A percentile compares a stretch with the other conserved stretches of the same genome.
Evolutionary conservation across 2,113 vertebrate species (phyloP).

Genomic region (Canis aureus): DNA sequence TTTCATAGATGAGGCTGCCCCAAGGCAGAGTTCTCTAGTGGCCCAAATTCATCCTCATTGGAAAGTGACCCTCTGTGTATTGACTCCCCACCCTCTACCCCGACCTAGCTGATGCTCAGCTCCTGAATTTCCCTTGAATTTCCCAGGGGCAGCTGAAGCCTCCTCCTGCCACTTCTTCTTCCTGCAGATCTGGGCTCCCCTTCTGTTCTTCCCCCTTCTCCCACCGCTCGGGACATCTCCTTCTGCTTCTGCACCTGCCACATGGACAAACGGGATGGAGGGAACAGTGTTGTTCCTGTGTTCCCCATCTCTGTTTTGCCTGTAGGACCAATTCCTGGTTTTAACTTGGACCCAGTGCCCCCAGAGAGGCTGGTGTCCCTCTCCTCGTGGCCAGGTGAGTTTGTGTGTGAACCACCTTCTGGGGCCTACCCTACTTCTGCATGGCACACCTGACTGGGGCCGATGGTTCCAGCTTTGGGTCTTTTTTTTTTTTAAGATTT

Average conservation of each 20-base stretch:
- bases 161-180: neutral
- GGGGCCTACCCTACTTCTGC: neutral
- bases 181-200: neutral
- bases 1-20: neutral
- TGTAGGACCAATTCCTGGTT: neutral
- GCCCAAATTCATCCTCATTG: neutral
- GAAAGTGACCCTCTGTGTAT: neutral
- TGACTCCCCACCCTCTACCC: too few species aligned
- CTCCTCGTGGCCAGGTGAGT: neutral
- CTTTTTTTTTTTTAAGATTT: too few species aligned
- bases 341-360: neutral
- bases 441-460: neutral
- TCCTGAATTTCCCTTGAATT: neutral
- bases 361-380: neutral
- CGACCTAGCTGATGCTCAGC: neutral
- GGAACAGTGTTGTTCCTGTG: neutral
- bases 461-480: neutral
- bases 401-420: neutral
- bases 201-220: neutral
- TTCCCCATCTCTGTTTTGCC: neutral
- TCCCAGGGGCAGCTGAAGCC: fast-evolving
- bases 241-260: neutral
- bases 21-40: neutral
- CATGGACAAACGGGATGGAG: neutral
- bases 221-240: neutral